phyloP scores from a whole-genome alignment of 2,113 vertebrate species.

The Scophthalmus maximus region DNA sequence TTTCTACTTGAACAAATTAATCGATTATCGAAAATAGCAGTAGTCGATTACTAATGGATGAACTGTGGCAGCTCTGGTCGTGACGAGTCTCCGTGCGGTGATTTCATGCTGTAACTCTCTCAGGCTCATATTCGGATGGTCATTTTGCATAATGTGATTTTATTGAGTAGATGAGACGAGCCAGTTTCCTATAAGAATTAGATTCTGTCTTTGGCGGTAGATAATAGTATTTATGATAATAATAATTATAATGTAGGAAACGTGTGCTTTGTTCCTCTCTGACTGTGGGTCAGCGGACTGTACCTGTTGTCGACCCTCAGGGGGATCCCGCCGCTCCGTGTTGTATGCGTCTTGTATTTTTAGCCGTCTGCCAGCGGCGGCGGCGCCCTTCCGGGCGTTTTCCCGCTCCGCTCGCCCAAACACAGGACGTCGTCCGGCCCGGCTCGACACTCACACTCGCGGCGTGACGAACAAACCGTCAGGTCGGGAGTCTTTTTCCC shows the following conservation, averaged over 20 bases:
- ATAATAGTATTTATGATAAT: not conserved
- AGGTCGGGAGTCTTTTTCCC: slow-evolving; percentile 9
- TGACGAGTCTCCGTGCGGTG: no score
- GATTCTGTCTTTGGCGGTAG: not conserved
- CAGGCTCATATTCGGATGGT: not conserved
- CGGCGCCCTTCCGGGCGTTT: slow-evolving; percentile 65
- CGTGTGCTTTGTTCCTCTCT: not conserved
- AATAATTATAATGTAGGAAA: not conserved
- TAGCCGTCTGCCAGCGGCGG: slow-evolving; percentile 46
- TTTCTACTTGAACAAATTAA: no score
- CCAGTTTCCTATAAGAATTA: not conserved
- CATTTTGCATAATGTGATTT: not conserved
- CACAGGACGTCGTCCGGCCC: slow-evolving; percentile 61
- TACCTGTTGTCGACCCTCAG: not conserved
- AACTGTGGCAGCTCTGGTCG: no score
- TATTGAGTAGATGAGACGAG: not conserved
- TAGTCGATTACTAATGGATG: no score
- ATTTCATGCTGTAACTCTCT: no score
- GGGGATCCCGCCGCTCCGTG: slow-evolving; percentile 13
- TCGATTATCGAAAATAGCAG: no score
- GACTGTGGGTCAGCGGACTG: slow-evolving; percentile 11
- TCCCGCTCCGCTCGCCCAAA: slow-evolving; percentile 37
- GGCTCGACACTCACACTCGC: slow-evolving; percentile 34
- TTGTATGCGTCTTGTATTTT: slow-evolving; percentile 52
- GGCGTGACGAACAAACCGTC: slow-evolving; percentile 39